Base-by-base conservation (phyloP, 1,140 invertebrate genomes). In the Lysiphlebus fabarum region DNA sequence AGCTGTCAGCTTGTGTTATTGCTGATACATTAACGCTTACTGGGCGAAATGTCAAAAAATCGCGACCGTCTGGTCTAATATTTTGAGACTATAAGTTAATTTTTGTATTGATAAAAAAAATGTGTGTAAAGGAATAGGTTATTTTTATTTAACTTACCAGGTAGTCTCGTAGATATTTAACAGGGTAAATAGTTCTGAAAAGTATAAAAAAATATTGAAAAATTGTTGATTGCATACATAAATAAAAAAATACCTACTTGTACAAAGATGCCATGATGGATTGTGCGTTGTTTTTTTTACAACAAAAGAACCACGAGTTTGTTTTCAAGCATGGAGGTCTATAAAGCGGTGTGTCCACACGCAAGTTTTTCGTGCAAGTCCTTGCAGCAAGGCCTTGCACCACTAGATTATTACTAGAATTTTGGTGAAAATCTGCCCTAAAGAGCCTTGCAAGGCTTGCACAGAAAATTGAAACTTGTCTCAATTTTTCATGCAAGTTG, bases 1-100 rank as follows among this genome's bases (percentile, higher is more conserved):
- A 90, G 53, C 87, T 87, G 69, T 90, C 86, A 3, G 88, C 85
- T 64, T 86, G 87, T 45, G 77, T 79, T 43, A 90, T 83, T 6
- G 86, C 85, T n/a, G 82, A 81, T 48, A 84, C 75, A 72, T 86
- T 86, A 7, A 87, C 64, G 17, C 81, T 76, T 11, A 83, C 74
- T 33, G 84, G 82, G 53, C 87, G 79, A 68, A 86, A 86, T 61
- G 83, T 80, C 43, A 80, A 73, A 58, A 90, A 82, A 61, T 82
- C 81, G 70, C 88, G 76, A 4, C 86, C 85, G 80, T 90, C 88
- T 5, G 85, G 84, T 60, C 86, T 72, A 58, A 83, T 74, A 58
- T 82, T 69, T 62, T 85, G 79, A 17, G 77, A 72, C 79, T 82
- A 36, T 26, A 71, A 71, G 57, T 51, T 42, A 53, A 55, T 53